These are phyloP conservation scores for Amiota mariae DNA, from an alignment of 2,888 invertebrate species.

Conservation along the genomic window DNA sequence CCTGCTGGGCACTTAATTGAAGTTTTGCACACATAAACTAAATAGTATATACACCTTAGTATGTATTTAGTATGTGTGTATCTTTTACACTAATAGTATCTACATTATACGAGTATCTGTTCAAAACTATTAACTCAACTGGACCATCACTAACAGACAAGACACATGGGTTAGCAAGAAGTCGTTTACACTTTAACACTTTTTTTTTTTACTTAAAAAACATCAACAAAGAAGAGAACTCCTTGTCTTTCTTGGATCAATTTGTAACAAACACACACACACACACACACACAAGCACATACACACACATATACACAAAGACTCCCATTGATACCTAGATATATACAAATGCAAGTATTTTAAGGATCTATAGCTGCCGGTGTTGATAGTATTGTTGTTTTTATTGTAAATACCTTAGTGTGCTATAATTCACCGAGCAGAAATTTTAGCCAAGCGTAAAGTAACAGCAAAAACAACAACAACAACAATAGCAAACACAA, in stretches of 20 bases:
- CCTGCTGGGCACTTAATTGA: constrained; percentile 54
- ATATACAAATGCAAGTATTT: neutral
- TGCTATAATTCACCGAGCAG: constrained; percentile 50
- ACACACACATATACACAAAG: constrained; percentile 34
- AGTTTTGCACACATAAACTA: constrained; percentile 45
- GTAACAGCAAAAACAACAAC: constrained; percentile 3
- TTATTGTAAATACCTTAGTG: constrained; percentile 45
- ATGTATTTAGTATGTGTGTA: neutral
- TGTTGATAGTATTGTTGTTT: constrained; percentile 14
- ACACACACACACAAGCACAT: constrained; percentile 43
- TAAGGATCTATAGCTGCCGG: too few species aligned
- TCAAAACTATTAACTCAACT: constrained; percentile 48
- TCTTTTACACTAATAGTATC: too few species aligned
- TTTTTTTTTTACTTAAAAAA: constrained; percentile 28
- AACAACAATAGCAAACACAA: too few species aligned
- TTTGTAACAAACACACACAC: constrained; percentile 47
- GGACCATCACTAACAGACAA: too few species aligned
- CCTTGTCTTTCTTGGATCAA: constrained; percentile 48
- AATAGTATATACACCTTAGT: constrained; percentile 58
- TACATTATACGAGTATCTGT: neutral
- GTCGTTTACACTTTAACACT: constrained; percentile 54
- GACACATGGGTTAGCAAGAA: constrained; percentile 23
- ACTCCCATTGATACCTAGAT: constrained; percentile 37
- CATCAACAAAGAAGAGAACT: constrained; percentile 1
- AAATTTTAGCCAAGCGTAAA: constrained; percentile 28